Conservation (phyloP, 2,797 vertebrate genomes). For the Anguilla obscura region DNA sequence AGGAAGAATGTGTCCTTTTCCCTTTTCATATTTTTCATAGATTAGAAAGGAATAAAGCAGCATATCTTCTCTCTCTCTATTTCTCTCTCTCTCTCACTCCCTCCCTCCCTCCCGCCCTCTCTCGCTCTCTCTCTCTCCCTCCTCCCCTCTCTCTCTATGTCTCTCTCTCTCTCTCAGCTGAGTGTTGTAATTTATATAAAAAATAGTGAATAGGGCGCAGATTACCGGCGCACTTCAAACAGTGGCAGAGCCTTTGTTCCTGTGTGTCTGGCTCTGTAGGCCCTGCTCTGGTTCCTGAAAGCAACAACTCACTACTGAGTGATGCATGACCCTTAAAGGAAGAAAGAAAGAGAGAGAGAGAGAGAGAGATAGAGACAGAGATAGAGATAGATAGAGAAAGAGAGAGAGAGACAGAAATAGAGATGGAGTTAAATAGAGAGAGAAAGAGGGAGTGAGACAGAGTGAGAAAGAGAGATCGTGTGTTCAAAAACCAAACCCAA, state of each 20-base stretch:
- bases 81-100: neutral
- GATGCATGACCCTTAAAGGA: neutral
- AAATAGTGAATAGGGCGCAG: neutral
- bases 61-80: neutral
- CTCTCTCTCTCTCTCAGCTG: neutral
- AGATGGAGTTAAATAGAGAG: neutral
- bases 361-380: neutral
- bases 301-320: neutral
- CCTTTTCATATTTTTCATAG: neutral
- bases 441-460: neutral
- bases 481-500: too few relatives aligned
- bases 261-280: neutral
- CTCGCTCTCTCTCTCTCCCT: neutral
- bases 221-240: slow-evolving; percentile 6
- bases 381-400: neutral
- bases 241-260: neutral
- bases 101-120: neutral
- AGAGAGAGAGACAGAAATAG: neutral
- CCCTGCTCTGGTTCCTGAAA: neutral
- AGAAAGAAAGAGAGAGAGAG: neutral
- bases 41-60: neutral
- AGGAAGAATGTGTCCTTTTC: neutral
- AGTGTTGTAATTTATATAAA: slow-evolving; percentile 1
- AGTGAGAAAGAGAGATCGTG: neutral
- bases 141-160: neutral